phyloP scores from a whole-genome alignment of 2,797 vertebrate species.

The Erithacus rubecula region DNA sequence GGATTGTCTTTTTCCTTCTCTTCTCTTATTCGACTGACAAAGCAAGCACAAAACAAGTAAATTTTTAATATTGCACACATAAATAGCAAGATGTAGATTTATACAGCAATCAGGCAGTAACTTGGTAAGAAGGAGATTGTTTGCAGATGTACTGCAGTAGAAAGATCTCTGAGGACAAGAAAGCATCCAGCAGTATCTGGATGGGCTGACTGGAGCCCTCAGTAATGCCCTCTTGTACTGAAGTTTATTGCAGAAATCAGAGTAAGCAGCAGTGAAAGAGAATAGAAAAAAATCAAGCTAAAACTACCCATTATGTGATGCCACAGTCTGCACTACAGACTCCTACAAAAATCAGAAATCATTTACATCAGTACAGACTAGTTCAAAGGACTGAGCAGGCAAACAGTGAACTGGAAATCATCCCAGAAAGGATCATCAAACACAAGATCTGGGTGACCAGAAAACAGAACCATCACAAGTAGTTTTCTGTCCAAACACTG shows the following conservation, averaged over 20 bases:
- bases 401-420: background rate
- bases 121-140: background rate
- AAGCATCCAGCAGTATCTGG: background rate
- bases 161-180: background rate
- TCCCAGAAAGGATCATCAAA: background rate
- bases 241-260: background rate
- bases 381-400: background rate
- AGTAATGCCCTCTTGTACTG: background rate
- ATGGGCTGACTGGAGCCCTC: background rate
- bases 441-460: background rate
- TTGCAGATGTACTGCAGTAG: background rate
- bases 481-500: background rate
- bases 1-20: constrained; percentile 93
- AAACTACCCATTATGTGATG: background rate
- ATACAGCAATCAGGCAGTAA: background rate
- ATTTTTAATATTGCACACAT: background rate
- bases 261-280: background rate
- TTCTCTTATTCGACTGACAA: constrained; percentile 84
- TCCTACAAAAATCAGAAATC: background rate
- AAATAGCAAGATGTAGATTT: background rate
- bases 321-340: background rate
- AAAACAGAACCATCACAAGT: background rate
- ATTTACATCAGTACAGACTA: background rate
- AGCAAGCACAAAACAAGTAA: constrained; percentile 63
- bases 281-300: background rate